Conservation (phyloP, 2,797 vertebrate species). For the Ptychadena robeensis region DNA sequence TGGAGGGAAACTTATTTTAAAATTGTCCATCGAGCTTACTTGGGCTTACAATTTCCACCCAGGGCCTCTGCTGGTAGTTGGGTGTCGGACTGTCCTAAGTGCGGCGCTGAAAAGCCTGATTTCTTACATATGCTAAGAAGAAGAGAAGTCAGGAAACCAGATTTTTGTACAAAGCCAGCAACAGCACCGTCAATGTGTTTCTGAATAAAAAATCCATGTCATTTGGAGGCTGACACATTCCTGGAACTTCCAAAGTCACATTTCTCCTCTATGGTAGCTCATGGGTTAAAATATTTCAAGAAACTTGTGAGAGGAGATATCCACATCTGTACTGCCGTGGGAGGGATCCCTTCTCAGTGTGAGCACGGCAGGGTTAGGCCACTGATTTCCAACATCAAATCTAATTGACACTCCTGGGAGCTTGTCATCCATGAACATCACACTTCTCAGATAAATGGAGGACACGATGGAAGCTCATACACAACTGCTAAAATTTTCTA, state of each 20-base stretch:
- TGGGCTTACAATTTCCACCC: too few species aligned
- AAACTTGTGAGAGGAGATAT: slow-evolving; percentile 36
- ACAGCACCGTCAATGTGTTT: too few species aligned
- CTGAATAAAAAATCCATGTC: neutral
- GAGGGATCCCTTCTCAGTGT: slow-evolving; percentile 52
- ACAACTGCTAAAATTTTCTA: slow-evolving; percentile 10
- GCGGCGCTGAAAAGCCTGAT: too few species aligned
- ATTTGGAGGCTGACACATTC: neutral
- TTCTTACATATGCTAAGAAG: too few species aligned
- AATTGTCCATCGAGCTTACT: too few species aligned
- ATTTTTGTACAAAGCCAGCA: too few species aligned
- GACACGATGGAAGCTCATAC: slow-evolving; percentile 31
- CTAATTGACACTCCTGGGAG: slow-evolving; percentile 61
- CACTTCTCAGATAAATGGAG: slow-evolving; percentile 49
- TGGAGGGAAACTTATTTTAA: too few species aligned
- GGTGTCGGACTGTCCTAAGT: too few species aligned
- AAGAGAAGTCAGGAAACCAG: too few species aligned
- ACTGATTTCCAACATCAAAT: slow-evolving; percentile 62
- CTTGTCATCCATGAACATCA: slow-evolving; percentile 55
- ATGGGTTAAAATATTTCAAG: slow-evolving; percentile 16
- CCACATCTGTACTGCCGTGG: slow-evolving; percentile 54
- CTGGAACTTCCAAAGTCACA: neutral
- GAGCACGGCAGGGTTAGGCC: slow-evolving; percentile 53
- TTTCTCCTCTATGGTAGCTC: neutral
- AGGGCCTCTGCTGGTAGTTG: too few species aligned